Evolutionary conservation across 2,888 invertebrate genomes (phyloP).

Genomic region (Megaustenia siamemsis): DNA sequence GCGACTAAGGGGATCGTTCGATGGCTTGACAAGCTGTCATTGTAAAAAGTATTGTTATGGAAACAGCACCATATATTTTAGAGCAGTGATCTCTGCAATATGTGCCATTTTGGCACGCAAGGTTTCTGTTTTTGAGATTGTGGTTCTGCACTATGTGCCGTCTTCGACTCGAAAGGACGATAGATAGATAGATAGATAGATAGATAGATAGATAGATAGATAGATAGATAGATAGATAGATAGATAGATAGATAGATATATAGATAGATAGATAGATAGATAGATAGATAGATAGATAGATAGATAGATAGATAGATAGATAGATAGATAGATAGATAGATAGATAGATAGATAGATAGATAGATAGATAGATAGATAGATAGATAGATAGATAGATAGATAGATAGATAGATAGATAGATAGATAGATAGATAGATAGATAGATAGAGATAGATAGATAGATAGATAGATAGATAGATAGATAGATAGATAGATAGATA

Average conservation of each 20-base stretch:
- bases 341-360: slow-evolving; percentile 5
- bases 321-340: slow-evolving; percentile 6
- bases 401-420: slow-evolving; percentile 6
- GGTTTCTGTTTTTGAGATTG: too few species aligned
- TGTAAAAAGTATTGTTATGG: too few species aligned
- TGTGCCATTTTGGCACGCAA: too few species aligned
- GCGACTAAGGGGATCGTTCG: too few species aligned
- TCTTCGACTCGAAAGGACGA: too few species aligned
- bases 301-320: slow-evolving; percentile 3
- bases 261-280: slow-evolving; percentile 3
- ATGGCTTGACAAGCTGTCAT: too few species aligned
- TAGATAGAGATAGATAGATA: neutral
- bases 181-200: too few species aligned
- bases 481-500: neutral
- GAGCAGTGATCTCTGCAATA: too few species aligned
- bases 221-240: neutral
- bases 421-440: neutral
- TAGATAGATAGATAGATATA: neutral
- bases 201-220: too few species aligned
- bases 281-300: slow-evolving; percentile 5
- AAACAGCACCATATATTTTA: too few species aligned
- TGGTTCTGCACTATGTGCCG: too few species aligned
- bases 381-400: slow-evolving; percentile 5
- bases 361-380: slow-evolving; percentile 10
- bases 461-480: neutral